Percentiles rank a stretch among this genome's conserved stretches.
Evolutionary conservation across 2,797 vertebrate species (phyloP).

Genomic region (Scolopax bukidnonensis): DNA sequence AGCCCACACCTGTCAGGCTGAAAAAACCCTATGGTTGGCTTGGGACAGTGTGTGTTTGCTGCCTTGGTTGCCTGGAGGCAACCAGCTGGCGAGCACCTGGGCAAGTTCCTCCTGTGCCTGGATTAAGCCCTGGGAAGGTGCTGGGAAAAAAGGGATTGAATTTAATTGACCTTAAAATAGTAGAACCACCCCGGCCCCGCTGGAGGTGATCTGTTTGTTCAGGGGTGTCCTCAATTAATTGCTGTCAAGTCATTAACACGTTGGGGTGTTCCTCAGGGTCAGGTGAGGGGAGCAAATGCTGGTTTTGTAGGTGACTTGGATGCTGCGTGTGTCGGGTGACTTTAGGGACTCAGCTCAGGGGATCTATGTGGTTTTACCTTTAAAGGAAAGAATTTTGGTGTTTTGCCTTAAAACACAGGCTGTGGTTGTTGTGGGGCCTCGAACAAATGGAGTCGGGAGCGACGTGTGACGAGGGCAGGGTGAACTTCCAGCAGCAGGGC

Average conservation of each 20-base stretch:
- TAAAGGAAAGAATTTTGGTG: not conserved
- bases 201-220: not conserved
- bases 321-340: rapidly evolving
- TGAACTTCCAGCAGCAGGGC: not conserved
- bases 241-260: rapidly evolving
- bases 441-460: not conserved
- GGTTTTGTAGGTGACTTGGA: rapidly evolving
- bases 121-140: not conserved
- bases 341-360: not conserved
- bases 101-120: not conserved
- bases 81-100: rapidly evolving
- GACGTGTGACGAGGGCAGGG: not conserved
- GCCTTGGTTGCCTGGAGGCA: not conserved
- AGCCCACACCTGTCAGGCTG: not conserved
- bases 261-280: not conserved
- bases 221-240: not conserved
- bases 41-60: not conserved
- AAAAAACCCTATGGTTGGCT: not conserved
- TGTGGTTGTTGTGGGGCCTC: not conserved
- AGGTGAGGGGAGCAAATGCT: not conserved
- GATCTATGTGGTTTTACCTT: not conserved
- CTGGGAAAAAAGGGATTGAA: not conserved
- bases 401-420: not conserved
- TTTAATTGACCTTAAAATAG: not conserved
- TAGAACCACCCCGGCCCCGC: rapidly evolving